These are phyloP conservation scores for Eira barbara DNA, from an alignment of 2,113 vertebrate species.

Conservation along the genomic window DNA sequence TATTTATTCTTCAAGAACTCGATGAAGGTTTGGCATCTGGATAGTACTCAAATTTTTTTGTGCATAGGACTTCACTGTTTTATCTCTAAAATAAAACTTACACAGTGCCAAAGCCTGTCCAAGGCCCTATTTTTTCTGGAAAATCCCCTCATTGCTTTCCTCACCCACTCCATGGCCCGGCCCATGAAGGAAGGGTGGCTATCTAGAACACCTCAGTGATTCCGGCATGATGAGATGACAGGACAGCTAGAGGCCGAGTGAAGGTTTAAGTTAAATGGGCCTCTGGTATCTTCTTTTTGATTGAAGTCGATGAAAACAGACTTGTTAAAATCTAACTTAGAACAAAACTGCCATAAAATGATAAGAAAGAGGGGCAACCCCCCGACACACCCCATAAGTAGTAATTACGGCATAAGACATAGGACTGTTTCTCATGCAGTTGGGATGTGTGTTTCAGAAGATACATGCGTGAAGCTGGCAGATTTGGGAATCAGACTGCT, in stretches of 20 bases:
- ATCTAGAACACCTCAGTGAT: neutral
- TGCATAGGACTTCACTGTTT: neutral
- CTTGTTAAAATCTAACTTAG: neutral
- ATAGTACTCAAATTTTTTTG: neutral
- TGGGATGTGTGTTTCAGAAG: neutral
- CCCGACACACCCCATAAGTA: neutral
- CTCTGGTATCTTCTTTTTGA: neutral
- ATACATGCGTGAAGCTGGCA: neutral
- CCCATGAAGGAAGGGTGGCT: neutral
- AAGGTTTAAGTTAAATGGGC: neutral
- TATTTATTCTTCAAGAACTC: neutral
- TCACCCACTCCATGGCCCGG: neutral
- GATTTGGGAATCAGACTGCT: neutral
- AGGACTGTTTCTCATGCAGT: neutral
- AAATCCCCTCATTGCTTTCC: neutral
- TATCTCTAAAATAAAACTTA: neutral
- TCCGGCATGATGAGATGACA: neutral
- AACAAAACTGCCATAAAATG: neutral
- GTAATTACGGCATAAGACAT: neutral
- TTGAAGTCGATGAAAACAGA: neutral
- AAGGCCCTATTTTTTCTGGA: neutral
- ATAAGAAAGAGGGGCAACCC: neutral
- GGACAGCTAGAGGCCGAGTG: neutral
- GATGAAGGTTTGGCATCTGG: neutral
- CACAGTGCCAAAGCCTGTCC: neutral